Percentiles rank a stretch among this genome's conserved stretches.
Evolutionary conservation across 2,797 vertebrate species (phyloP).

Genomic region (Melanotaenia trifasciata): DNA sequence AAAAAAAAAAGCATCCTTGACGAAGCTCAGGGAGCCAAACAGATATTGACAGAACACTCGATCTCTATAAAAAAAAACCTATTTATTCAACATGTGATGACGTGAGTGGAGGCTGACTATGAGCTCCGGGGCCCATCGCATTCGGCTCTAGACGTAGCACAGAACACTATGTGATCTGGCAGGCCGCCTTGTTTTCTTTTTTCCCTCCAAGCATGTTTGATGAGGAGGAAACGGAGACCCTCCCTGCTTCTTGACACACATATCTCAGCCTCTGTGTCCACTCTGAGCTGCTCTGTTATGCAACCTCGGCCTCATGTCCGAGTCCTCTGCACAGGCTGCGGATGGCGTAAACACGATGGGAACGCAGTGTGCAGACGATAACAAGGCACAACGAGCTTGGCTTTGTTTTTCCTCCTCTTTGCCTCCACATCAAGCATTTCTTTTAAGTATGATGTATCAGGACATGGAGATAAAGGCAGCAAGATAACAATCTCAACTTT

Average conservation of each 20-base stretch:
- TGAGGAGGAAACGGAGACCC: constrained; percentile 48
- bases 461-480: background rate
- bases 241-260: constrained; percentile 52
- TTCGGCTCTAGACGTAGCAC: constrained; percentile 3
- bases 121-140: constrained; percentile 6
- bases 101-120: constrained; percentile 9
- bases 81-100: constrained; percentile 3
- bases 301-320: constrained; percentile 42
- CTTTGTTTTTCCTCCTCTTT: background rate
- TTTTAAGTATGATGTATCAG: background rate
- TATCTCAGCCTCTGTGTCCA: constrained; percentile 30
- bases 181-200: constrained; percentile 43
- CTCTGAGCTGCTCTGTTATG: constrained; percentile 48
- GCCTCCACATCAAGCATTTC: background rate
- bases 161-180: constrained; percentile 74
- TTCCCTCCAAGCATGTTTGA: constrained; percentile 39
- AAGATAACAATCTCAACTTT: constrained; percentile 13
- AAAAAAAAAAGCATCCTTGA: constrained; percentile 6
- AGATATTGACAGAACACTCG: constrained; percentile 7
- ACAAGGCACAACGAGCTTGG: background rate
- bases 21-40: constrained; percentile 12
- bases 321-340: background rate
- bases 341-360: constrained; percentile 37
- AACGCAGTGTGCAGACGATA: constrained; percentile 26
- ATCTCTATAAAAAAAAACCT: constrained; percentile 19